Percentiles rank a stretch among this genome's conserved stretches.
Evolutionary conservation across 2,888 invertebrate genomes (phyloP).

Genomic region (Tachina fera): DNA sequence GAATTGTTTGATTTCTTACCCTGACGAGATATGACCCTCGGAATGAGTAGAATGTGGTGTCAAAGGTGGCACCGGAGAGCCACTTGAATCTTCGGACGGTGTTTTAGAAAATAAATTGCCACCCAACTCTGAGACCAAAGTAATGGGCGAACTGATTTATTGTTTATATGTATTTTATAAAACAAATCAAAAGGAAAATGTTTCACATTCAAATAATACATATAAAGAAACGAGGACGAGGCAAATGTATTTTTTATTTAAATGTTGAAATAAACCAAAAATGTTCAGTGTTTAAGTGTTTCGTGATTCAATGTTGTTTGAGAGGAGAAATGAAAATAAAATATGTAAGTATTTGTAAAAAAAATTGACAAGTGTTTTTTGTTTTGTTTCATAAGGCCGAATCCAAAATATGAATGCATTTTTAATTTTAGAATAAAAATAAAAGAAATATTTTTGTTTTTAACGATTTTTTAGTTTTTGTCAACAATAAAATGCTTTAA

Average conservation of each 20-base stretch:
- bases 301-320: slow-evolving; percentile 44
- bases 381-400: slow-evolving; percentile 57
- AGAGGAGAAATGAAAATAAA: slow-evolving; percentile 7
- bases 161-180: slow-evolving; percentile 69
- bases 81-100: slow-evolving; percentile 93
- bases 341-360: not conserved
- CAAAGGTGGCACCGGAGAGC: slow-evolving; percentile 87
- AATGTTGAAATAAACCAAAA: not conserved
- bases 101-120: slow-evolving; percentile 97
- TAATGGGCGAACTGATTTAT: slow-evolving; percentile 91
- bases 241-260: not conserved
- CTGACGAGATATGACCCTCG: slow-evolving; percentile 84
- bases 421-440: slow-evolving; percentile 64
- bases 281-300: slow-evolving; percentile 50
- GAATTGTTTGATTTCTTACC: slow-evolving; percentile 79
- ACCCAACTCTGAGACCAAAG: slow-evolving; percentile 97
- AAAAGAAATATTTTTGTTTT: slow-evolving; percentile 63
- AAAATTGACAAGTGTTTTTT: slow-evolving; percentile 24
- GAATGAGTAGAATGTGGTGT: slow-evolving; percentile 85
- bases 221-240: slow-evolving; percentile 29
- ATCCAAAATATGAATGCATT: slow-evolving; percentile 69
- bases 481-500: slow-evolving; percentile 3
- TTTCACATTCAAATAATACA: slow-evolving; percentile 11
- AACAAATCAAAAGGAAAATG: slow-evolving; percentile 36
- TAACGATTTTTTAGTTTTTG: not conserved